Percentiles rank a stretch among this genome's conserved stretches.
Evolutionary conservation across 2,113 vertebrate species (phyloP).

Genomic region (human (Homo sapiens)): DNA sequence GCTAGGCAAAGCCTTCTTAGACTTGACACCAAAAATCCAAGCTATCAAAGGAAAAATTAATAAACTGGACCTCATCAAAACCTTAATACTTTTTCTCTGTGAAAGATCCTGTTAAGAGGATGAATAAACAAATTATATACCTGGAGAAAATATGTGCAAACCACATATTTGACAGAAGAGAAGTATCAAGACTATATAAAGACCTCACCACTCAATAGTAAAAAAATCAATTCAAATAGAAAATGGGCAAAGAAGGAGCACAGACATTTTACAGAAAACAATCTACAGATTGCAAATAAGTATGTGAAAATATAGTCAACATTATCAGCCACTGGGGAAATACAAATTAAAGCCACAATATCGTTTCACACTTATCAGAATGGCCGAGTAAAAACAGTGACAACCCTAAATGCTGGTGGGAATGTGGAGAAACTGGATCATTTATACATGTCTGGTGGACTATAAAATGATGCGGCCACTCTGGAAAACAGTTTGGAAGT

Average conservation of each 20-base stretch:
- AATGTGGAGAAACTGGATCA: neutral
- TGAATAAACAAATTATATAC: neutral
- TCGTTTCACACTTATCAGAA: no score
- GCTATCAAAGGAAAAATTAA: neutral
- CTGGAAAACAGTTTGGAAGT: neutral
- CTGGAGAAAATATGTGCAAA: neutral
- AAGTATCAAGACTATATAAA: neutral
- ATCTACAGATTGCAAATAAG: rapidly evolving
- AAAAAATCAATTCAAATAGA: neutral
- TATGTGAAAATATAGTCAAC: rapidly evolving
- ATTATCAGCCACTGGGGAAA: neutral
- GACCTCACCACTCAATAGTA: neutral
- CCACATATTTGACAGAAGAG: neutral
- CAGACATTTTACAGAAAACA: neutral
- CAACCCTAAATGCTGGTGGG: neutral
- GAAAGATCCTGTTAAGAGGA: neutral
- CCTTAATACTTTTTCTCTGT: neutral
- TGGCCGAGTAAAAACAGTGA: rapidly evolving
- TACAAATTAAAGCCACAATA: no score
- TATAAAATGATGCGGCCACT: neutral
- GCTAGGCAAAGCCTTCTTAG: neutral
- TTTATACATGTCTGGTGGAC: rapidly evolving
- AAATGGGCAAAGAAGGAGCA: neutral
- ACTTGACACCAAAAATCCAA: neutral
- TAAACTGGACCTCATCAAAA: neutral